These are phyloP conservation scores for Passer montanus DNA, from an alignment of 2,113 vertebrate genomes.

Conservation along the genomic window DNA sequence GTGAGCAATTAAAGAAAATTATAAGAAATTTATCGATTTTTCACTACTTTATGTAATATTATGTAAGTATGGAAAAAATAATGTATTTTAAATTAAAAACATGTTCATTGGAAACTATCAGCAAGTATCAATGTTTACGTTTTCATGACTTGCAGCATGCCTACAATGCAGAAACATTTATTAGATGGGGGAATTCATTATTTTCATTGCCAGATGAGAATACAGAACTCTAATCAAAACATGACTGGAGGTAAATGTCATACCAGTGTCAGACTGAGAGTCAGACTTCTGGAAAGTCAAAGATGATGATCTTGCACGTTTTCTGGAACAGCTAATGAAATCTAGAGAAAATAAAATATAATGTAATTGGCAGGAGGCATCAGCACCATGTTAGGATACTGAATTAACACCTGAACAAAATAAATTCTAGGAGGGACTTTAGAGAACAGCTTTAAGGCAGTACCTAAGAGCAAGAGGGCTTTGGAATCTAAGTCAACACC, in stretches of 20 bases:
- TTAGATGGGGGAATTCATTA: not conserved
- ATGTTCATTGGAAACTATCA: not conserved
- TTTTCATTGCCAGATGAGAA: not conserved
- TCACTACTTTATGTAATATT: not conserved
- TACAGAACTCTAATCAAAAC: not conserved
- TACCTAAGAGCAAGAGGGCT: not conserved
- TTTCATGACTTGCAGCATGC: not conserved
- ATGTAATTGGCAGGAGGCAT: not conserved
- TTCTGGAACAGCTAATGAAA: conserved; percentile 63
- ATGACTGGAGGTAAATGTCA: not conserved
- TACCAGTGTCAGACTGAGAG: conserved; percentile 51
- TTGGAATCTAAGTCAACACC: not conserved
- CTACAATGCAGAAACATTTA: not conserved
- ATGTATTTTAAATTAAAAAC: not conserved
- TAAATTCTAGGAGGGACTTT: not conserved
- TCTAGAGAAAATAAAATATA: conserved; percentile 58
- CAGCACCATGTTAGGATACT: not conserved
- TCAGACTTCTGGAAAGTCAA: conserved; percentile 65
- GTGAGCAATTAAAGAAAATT: not conserved
- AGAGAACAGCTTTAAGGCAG: not conserved
- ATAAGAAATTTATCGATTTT: not conserved
- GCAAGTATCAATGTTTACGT: not conserved
- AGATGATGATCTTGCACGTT: conserved; percentile 73
- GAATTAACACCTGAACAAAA: not conserved
- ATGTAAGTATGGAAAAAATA: not conserved